Conservation (phyloP, 2,888 invertebrate genomes). For the Leptarthrus brevirostris region DNA sequence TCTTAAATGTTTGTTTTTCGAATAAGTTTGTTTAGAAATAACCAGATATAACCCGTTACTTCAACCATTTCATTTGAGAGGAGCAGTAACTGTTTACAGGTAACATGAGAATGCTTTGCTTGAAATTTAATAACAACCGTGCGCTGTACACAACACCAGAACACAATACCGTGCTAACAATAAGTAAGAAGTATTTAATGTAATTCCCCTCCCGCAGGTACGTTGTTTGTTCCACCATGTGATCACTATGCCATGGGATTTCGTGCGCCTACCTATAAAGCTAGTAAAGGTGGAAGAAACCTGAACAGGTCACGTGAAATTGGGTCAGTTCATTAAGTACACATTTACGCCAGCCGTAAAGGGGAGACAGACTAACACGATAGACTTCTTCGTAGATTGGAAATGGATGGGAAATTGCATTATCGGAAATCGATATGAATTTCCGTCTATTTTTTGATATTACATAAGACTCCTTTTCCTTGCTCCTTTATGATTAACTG, state of each 20-base stretch:
- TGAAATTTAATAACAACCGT: slow-evolving; percentile 12
- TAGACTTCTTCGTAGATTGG: slow-evolving; percentile 20
- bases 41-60: slow-evolving; percentile 7
- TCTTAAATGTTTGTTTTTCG: not conserved
- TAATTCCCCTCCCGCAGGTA: slow-evolving; percentile 15
- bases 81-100: slow-evolving; percentile 37
- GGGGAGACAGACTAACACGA: slow-evolving; percentile 24
- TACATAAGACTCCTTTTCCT: too few species aligned
- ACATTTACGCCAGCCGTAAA: slow-evolving; percentile 8
- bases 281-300: slow-evolving; percentile 26
- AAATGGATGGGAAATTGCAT: slow-evolving; percentile 13
- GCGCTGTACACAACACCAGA: not conserved
- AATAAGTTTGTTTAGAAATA: not conserved
- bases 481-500: too few species aligned
- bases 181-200: slow-evolving; percentile 17
- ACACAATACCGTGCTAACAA: slow-evolving; percentile 12
- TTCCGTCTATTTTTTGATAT: not conserved
- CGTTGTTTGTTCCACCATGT: slow-evolving; percentile 14
- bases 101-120: slow-evolving; percentile 24
- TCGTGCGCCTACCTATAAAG: not conserved
- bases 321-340: slow-evolving; percentile 36
- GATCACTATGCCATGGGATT: slow-evolving; percentile 23
- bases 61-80: not conserved
- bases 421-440: slow-evolving; percentile 26
- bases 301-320: slow-evolving; percentile 40